phyloP scores from a whole-genome alignment of 2,888 invertebrate species.

The Agrochola lota region DNA sequence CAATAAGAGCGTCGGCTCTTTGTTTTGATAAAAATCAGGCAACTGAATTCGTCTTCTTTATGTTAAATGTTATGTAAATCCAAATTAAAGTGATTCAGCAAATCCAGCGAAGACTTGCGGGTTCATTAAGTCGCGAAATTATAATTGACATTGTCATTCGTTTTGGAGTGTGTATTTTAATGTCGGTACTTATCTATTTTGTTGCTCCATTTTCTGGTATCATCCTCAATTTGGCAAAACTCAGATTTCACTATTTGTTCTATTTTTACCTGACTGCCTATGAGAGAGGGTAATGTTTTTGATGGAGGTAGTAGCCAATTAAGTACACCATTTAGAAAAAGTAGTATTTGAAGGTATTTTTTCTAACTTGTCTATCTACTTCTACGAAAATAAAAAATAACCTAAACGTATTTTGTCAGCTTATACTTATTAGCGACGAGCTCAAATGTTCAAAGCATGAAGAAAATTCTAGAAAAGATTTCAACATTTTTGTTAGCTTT shows the following conservation, averaged over 20 bases:
- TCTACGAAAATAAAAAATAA: background rate
- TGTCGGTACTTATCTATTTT: constrained; percentile 7
- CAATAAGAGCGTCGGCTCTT: background rate
- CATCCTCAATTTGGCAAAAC: background rate
- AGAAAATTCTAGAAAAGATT: background rate
- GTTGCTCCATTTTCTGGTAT: constrained; percentile 2
- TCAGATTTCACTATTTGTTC: background rate
- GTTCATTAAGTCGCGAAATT: constrained; percentile 17
- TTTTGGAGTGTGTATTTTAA: constrained; percentile 20
- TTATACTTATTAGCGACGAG: background rate
- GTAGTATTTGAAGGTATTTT: background rate
- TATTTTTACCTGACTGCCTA: background rate
- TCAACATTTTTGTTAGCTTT: constrained; percentile 4
- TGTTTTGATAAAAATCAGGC: background rate
- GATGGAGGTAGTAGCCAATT: background rate
- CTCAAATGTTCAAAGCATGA: background rate
- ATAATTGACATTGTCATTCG: constrained; percentile 9
- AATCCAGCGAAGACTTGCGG: background rate
- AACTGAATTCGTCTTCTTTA: background rate
- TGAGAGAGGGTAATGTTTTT: no score
- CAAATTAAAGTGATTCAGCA: background rate
- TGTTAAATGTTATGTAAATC: constrained; percentile 1
- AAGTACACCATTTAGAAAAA: background rate
- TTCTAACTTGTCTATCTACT: background rate
- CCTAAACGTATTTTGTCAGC: background rate